A percentile compares a stretch with the other conserved stretches of the same genome.
These are phyloP conservation scores for Ceratothoa steindachneri DNA, from an alignment of 2,888 invertebrate genomes.

Conservation along the genomic window DNA sequence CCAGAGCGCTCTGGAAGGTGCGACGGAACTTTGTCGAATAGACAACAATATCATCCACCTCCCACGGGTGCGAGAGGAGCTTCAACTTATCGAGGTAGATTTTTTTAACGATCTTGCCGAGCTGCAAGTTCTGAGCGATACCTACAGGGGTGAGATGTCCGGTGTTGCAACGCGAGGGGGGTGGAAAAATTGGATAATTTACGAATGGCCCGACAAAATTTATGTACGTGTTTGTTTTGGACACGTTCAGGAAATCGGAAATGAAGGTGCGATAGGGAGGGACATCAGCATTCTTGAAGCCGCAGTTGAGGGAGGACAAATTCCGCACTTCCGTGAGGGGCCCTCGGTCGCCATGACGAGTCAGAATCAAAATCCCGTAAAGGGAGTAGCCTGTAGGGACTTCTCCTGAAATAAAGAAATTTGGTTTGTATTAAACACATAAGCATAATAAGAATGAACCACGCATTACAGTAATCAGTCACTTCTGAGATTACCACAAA, in stretches of 20 bases:
- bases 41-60: slow-evolving; percentile 57
- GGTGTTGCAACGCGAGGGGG: slow-evolving; percentile 66
- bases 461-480: too few species aligned
- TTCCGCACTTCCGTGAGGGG: slow-evolving; percentile 77
- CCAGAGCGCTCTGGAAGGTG: slow-evolving; percentile 85
- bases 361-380: slow-evolving; percentile 69
- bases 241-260: slow-evolving; percentile 36
- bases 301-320: slow-evolving; percentile 73
- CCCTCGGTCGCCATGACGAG: slow-evolving; percentile 84
- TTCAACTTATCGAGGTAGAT: slow-evolving; percentile 52
- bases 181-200: slow-evolving; percentile 73
- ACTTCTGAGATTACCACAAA: too few species aligned
- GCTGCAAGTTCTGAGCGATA: slow-evolving; percentile 72
- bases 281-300: slow-evolving; percentile 50
- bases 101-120: slow-evolving; percentile 64
- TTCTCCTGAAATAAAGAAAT: slow-evolving; percentile 2
- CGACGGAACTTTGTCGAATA: slow-evolving; percentile 80
- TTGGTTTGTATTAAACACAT: too few species aligned
- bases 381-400: slow-evolving; percentile 51
- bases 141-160: slow-evolving; percentile 80
- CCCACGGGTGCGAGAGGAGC: slow-evolving; percentile 51
- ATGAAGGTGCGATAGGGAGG: slow-evolving; percentile 37
- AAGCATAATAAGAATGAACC: too few species aligned
- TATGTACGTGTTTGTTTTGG: slow-evolving; percentile 36
- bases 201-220: slow-evolving; percentile 75